Percentiles rank a stretch among this genome's conserved stretches.
phyloP scores from a whole-genome alignment of 2,113 vertebrate genomes.

The Psophia crepitans region DNA sequence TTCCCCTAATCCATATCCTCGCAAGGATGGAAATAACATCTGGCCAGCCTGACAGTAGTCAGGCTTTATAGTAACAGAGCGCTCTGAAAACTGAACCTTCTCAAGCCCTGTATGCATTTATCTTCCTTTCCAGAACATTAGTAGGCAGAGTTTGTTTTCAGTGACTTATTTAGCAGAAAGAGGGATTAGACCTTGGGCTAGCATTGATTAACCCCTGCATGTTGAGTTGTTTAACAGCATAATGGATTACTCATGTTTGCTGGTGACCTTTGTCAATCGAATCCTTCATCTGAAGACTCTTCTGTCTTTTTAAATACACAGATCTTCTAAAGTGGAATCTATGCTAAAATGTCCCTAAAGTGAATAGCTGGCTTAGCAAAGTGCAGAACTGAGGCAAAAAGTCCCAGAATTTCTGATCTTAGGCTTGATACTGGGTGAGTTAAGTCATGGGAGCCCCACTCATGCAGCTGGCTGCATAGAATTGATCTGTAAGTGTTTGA shows the following conservation, averaged over 20 bases:
- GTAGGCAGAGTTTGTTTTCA: conserved; percentile 11
- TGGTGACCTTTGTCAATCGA: conserved; percentile 45
- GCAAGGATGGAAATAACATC: conserved; percentile 33
- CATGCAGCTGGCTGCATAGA: fast-evolving
- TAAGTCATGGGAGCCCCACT: not conserved
- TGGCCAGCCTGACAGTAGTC: not conserved
- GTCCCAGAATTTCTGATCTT: not conserved
- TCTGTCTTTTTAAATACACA: not conserved
- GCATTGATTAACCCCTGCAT: conserved; percentile 63
- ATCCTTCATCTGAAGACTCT: conserved; percentile 3
- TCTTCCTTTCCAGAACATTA: conserved; percentile 25
- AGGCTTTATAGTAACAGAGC: not conserved
- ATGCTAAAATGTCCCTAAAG: not conserved
- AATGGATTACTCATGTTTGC: conserved; percentile 54
- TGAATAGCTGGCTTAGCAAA: not conserved
- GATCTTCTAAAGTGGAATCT: not conserved
- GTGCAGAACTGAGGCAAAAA: not conserved
- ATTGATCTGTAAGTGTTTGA: fast-evolving
- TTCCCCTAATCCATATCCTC: not conserved
- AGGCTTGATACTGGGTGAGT: fast-evolving
- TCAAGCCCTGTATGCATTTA: conserved; percentile 10
- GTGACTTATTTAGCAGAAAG: conserved; percentile 34
- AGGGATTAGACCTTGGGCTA: conserved; percentile 32
- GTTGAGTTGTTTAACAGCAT: conserved; percentile 62
- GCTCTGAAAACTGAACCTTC: conserved; percentile 8